These are phyloP conservation scores for Euleptes europaea DNA, from an alignment of 2,113 vertebrate genomes.

Conservation along the genomic window DNA sequence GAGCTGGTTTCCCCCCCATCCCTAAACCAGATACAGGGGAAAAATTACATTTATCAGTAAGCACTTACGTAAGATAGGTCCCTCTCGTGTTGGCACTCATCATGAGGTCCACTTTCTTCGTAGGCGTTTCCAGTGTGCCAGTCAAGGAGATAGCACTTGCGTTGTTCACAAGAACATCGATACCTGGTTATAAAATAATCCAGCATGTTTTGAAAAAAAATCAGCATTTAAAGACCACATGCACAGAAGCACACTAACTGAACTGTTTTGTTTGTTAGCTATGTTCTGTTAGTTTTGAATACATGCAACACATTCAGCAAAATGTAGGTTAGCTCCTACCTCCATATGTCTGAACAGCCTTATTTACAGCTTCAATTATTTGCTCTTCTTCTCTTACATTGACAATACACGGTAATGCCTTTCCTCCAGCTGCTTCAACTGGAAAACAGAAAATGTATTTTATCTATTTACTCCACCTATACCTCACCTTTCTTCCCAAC, in stretches of 20 bases:
- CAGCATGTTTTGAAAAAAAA: slow-evolving; percentile 47
- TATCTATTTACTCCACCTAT: neutral
- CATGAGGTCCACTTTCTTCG: slow-evolving; percentile 96
- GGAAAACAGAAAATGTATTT: slow-evolving; percentile 34
- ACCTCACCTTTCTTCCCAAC: no score
- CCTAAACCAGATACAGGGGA: neutral
- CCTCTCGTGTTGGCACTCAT: slow-evolving; percentile 93
- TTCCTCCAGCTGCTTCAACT: slow-evolving; percentile 93
- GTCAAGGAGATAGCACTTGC: slow-evolving; percentile 96
- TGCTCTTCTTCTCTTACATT: slow-evolving; percentile 94
- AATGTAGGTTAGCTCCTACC: slow-evolving; percentile 68
- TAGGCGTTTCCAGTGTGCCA: slow-evolving; percentile 90
- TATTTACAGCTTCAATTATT: slow-evolving; percentile 82
- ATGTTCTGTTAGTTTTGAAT: neutral
- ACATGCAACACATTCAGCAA: neutral
- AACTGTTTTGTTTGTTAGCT: neutral
- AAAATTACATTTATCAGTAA: neutral
- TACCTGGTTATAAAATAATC: slow-evolving; percentile 78
- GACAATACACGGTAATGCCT: slow-evolving; percentile 89
- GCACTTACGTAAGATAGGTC: slow-evolving; percentile 91
- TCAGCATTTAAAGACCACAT: neutral
- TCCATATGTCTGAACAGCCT: slow-evolving; percentile 90
- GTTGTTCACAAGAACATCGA: slow-evolving; percentile 97
- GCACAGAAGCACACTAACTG: neutral
- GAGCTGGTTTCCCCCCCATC: neutral